Evolutionary conservation across 2,113 vertebrate species (phyloP), one percentile per base, ranked within the genome.

Genomic region (Barnardius zonarius): DNA sequence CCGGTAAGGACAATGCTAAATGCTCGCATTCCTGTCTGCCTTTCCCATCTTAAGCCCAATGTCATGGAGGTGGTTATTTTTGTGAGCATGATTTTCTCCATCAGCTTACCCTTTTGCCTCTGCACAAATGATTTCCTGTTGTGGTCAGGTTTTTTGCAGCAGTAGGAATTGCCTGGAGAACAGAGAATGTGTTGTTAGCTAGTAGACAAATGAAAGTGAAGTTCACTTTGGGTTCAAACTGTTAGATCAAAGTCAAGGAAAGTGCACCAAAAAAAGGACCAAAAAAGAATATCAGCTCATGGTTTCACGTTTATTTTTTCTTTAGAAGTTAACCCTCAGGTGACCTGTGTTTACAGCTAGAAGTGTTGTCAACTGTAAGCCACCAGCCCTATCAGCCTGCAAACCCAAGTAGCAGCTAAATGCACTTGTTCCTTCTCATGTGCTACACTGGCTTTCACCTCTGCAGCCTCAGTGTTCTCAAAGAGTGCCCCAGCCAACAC

Each of bases 391-490:
- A 14, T 22, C 7, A 67, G 48, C 13, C 83, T 39, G 59, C 0
- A 5, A 73, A 54, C 23, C 23, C 46, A 11, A 35, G 31, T 2
- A n/a, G 57, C 70, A 68, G 30, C 48, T 52, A 49, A 95, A 55
- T 23, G 39, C 13, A 13, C 10, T 52, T 0, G 0, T 69, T 85
- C 86, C 22, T 88, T 63, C 62, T n/a, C 24, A 17, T 18, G 14
- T 2, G 1, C 51, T 83, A 46, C 41, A 11, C 44, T 83, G 43
- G n/a, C 25, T 83, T 75, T 85, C 57, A 39, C 57, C 81, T 77
- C 37, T 44, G 44, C 1, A 1, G 19, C 3, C 31, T 76, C 54
- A 9, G 0, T 39, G 54, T 59, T 85, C 88, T 63, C 2, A 0
- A 61, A 46, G 70, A 52, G 23, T 39, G 31, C 43, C 72, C 67